These are phyloP conservation scores for Corella eumyota DNA, from an alignment of 23 tunicate genomes.

Conservation along the genomic window DNA sequence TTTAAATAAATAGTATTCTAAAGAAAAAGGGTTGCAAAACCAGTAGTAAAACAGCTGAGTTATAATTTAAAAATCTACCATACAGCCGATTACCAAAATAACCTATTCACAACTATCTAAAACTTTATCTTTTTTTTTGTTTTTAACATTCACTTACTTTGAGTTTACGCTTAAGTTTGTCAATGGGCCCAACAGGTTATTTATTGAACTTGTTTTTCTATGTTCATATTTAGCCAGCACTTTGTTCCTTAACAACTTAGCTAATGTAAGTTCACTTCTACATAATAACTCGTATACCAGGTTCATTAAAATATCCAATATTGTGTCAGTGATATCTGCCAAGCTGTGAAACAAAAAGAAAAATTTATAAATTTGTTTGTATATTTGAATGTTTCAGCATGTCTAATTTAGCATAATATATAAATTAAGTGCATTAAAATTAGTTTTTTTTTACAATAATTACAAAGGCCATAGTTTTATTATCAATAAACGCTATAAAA, in stretches of 20 bases:
- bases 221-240: conserved; percentile 72
- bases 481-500: too few relatives aligned
- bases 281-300: conserved; percentile 70
- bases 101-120: too few relatives aligned
- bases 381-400: too few relatives aligned
- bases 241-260: conserved; percentile 63
- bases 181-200: conserved; percentile 33
- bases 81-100: too few relatives aligned
- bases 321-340: conserved; percentile 61
- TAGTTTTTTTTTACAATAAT: neutral
- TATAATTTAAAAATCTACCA: too few relatives aligned
- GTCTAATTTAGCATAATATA: neutral
- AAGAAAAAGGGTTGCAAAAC: too few relatives aligned
- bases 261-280: conserved; percentile 51
- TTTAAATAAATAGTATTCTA: too few relatives aligned
- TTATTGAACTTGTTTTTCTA: conserved; percentile 22
- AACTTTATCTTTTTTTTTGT: too few relatives aligned
- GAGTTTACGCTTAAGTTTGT: conserved; percentile 38
- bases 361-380: too few relatives aligned
- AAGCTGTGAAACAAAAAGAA: conserved; percentile 62
- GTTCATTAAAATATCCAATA: conserved; percentile 46
- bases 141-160: conserved; percentile 55
- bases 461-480: neutral
- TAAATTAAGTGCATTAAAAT: neutral
- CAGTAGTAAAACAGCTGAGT: too few relatives aligned